Base-by-base conservation (phyloP, 2,113 vertebrate genomes). In the Sisor rabdophorus region DNA sequence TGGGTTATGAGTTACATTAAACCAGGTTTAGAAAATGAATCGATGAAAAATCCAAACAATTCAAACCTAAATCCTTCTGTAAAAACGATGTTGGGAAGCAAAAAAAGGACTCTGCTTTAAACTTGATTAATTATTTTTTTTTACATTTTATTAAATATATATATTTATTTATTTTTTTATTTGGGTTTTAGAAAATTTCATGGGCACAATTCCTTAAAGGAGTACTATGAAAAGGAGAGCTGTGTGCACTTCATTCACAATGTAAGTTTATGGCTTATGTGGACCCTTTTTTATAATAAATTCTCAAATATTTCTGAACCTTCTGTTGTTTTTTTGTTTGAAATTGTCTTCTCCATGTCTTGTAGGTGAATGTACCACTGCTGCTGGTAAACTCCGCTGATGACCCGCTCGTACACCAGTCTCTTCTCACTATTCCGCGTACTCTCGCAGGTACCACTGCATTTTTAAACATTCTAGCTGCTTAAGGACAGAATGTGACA, bases 141-240 rank as follows among this genome's bases (percentile, higher is more conserved):
- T n/a, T n/a, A n/a, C n/a, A n/a, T n/a, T n/a, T n/a, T n/a, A n/a
- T n/a, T n/a, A n/a, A n/a, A n/a, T n/a, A n/a, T n/a, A n/a, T n/a
- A n/a, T n/a, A n/a, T 40, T 44, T 75, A 6, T 22, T 58, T 79
- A 2, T 69, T 16, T 73, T 59, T 81, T 53, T 82, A 0, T 77
- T n/a, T n/a, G n/a, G n/a, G 77, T 87, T 84, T 32, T 84, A 99
- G 97, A 85, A 98, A 98, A 84, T 98, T 99, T 86, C 97, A 98
- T 19, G 96, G 95, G 70, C 96, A 99, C 82, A 88, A 75, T 80
- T 94, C 96, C 53, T 89, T 99, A 84, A 97, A 98, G 87, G 97
- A 99, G 78, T 99, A 99, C 83, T 99, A 99, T 3, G 96, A 98
- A 85, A 92, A 96, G 81, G 97, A 99, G 83, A 99, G 97, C 77